phyloP scores from a whole-genome alignment of 2,797 vertebrate species.

The Clarias laeviceps region DNA sequence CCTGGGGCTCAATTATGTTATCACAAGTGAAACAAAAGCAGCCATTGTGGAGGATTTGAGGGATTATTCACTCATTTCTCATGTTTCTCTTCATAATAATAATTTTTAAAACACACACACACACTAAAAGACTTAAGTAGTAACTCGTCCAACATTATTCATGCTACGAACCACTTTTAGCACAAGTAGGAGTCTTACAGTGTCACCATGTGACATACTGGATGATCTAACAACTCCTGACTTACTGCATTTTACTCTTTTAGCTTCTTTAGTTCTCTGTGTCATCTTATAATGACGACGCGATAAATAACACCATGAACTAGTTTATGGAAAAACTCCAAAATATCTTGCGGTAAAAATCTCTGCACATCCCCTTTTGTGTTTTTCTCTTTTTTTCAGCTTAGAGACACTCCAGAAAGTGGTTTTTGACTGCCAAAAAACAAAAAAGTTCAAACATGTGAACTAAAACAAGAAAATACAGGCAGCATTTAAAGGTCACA shows the following conservation, averaged over 20 bases:
- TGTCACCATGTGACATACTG: neutral
- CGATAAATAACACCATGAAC: neutral
- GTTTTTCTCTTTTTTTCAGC: too few species aligned
- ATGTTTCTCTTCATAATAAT: neutral
- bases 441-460: neutral
- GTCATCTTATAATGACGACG: neutral
- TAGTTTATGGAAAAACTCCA: neutral
- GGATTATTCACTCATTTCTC: slow-evolving; percentile 28
- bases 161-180: neutral
- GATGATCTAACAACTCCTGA: neutral
- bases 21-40: slow-evolving; percentile 54
- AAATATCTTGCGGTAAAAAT: neutral
- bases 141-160: neutral
- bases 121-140: neutral
- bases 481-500: neutral
- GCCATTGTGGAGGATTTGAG: slow-evolving; percentile 42
- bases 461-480: neutral
- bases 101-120: neutral
- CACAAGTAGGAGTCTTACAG: neutral
- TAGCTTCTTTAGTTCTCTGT: neutral
- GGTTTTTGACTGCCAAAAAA: neutral
- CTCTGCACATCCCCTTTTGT: neutral
- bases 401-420: neutral
- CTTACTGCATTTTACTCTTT: neutral
- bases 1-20: slow-evolving; percentile 56